Evolutionary conservation across 1,140 invertebrate species (phyloP), one percentile per base, ranked within the genome.

Genomic region (Trachelipus rathkii): DNA sequence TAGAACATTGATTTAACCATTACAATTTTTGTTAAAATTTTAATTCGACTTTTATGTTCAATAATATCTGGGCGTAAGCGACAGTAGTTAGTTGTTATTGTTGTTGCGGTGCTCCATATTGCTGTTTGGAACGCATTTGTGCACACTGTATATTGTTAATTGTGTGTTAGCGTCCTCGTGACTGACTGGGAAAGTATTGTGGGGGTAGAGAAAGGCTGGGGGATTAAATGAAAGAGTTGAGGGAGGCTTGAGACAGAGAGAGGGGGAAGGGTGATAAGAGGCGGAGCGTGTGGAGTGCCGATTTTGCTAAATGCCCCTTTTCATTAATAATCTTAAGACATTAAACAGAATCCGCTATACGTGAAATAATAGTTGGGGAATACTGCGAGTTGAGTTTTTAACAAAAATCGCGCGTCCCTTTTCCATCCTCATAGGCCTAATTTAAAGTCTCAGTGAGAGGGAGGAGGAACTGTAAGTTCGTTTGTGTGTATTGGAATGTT

Each of bases 81-180:
- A 33, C 1, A 33, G 33, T 33, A 33, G 33, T 33, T n/a, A n/a
- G 33, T 33, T 33, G 33, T 33, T 33, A 33, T 33, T 33, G 33
- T 33, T 33, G 33, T 33, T 33, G 33, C 33, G 33, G 33, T 33
- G 33, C 33, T 33, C 33, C n/a, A 33, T 3, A 33, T 33, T 33
- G 33, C 33, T 33, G 33, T 33, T 33, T 60, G 50, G 4, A 15
- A 60, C 50, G 19, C 50, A 60, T 60, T 19, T 60, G 50, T 60
- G 50, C 50, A 60, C 50, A n/a, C 50, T 60, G 50, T 60, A 60
- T 60, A 19, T n/a, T 60, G 50, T 60, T 60, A 19, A n/a, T 60
- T 60, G 50, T 60, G 50, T n/a, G 50, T 60, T 13, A 60, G 50
- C 50, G 50, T 19, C 50, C 50, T 13, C 50, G 50, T 60, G 50